Evolutionary conservation across 2,113 vertebrate species (phyloP).

Genomic region (Morphnarchus princeps): DNA sequence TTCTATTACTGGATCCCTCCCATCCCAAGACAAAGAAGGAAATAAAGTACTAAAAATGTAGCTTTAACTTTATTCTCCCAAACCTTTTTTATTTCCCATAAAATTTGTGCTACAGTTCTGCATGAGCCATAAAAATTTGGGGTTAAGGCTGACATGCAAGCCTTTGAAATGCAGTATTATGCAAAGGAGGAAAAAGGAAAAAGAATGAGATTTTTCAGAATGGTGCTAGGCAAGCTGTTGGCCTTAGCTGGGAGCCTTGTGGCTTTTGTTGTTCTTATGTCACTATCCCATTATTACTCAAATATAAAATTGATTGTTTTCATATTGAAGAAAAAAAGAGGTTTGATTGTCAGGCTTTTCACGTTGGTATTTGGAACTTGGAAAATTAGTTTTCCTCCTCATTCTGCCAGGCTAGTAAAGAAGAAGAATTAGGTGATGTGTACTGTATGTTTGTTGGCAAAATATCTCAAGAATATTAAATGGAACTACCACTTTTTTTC

Average conservation of each 20-base stretch:
- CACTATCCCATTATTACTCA: background rate
- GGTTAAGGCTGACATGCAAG: background rate
- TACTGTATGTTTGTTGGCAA: background rate
- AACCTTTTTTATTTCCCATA: background rate
- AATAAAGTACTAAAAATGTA: background rate
- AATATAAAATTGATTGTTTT: background rate
- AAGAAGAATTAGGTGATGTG: background rate
- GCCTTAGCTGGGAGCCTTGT: background rate
- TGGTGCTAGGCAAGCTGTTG: background rate
- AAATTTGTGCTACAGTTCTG: background rate
- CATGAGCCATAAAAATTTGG: background rate
- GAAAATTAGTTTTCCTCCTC: background rate
- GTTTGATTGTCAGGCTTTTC: background rate
- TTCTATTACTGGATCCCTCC: background rate
- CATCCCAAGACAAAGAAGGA: background rate
- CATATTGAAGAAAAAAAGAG: background rate
- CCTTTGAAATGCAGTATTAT: background rate
- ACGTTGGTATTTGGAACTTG: background rate
- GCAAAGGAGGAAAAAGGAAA: background rate
- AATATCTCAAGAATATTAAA: background rate
- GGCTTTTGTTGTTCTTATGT: background rate
- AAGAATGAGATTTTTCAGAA: background rate
- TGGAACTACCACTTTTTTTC: background rate
- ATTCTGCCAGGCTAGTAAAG: background rate
- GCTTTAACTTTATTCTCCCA: background rate